Percentiles rank a stretch among this genome's conserved stretches.
Conservation (phyloP, 2,888 invertebrate species). For the Sipunculus nudus region DNA sequence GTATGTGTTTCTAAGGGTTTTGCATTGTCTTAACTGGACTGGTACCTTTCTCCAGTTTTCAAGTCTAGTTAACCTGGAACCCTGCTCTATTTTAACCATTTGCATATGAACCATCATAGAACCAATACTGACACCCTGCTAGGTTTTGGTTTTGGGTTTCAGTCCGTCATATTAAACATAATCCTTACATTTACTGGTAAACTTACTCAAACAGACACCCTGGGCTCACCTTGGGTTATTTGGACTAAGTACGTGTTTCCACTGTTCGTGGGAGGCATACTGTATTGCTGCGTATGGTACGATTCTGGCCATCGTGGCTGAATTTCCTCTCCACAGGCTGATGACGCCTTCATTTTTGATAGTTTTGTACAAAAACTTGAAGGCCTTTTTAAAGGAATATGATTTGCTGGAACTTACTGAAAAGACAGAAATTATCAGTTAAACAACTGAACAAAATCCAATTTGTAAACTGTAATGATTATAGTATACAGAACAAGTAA, state of each 20-base stretch:
- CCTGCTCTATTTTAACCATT: no score
- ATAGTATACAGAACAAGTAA: slow-evolving; percentile 8
- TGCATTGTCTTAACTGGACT: no score
- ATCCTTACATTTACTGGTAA: no score
- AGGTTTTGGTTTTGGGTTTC: no score
- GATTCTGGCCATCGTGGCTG: slow-evolving; percentile 97
- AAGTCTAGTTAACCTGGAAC: no score
- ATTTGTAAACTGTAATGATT: neutral
- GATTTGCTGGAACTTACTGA: slow-evolving; percentile 59
- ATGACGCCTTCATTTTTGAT: slow-evolving; percentile 81
- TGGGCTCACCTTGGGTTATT: slow-evolving; percentile 13
- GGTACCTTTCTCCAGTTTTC: no score
- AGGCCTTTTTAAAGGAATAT: slow-evolving; percentile 68
- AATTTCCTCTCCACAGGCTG: slow-evolving; percentile 96
- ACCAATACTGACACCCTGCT: no score
- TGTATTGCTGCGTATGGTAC: slow-evolving; percentile 97
- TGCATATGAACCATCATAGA: no score
- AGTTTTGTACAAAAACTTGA: slow-evolving; percentile 70
- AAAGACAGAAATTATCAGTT: neutral
- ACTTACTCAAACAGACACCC: neutral
- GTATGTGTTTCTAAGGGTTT: no score
- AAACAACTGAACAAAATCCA: neutral
- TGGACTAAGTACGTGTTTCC: slow-evolving; percentile 78
- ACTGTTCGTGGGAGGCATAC: slow-evolving; percentile 97
- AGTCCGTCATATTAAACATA: no score